These are phyloP conservation scores for Troglohyphantes excavatus DNA, from an alignment of 2,888 invertebrate genomes.

Conservation along the genomic window DNA sequence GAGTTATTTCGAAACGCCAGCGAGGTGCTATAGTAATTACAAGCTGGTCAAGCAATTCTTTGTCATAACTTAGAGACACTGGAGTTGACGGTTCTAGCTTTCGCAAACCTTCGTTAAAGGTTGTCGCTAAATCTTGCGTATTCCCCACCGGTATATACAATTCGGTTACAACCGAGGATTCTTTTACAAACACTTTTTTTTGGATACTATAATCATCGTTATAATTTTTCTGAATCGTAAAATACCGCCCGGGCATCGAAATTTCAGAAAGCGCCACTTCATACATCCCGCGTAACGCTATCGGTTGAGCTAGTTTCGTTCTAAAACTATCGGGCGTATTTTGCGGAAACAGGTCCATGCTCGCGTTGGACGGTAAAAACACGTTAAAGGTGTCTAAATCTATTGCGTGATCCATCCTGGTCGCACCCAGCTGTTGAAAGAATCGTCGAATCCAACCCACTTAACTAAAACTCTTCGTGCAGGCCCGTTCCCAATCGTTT, in stretches of 20 bases:
- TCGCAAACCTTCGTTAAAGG: too few relatives aligned
- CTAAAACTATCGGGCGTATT: constrained; percentile 6
- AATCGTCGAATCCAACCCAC: constrained; percentile 37
- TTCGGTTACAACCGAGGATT: neutral
- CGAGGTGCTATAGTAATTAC: too few relatives aligned
- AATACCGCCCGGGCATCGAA: neutral
- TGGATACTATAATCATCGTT: neutral
- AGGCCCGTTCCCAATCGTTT: neutral
- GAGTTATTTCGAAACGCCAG: too few relatives aligned
- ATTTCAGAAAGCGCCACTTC: neutral
- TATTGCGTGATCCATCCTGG: constrained; percentile 12
- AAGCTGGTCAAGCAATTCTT: too few relatives aligned
- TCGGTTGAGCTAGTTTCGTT: constrained; percentile 37
- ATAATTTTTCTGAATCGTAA: constrained; percentile 14
- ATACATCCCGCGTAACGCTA: neutral
- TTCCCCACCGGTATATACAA: neutral
- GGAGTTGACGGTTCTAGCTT: too few relatives aligned
- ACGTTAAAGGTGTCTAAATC: constrained; percentile 20
- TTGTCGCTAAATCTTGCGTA: neutral
- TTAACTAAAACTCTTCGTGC: constrained; percentile 15
- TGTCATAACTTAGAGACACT: too few relatives aligned
- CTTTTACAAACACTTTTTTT: neutral
- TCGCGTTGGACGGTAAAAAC: neutral
- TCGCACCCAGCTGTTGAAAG: constrained; percentile 19
- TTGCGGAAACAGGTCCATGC: constrained; percentile 9